phyloP scores from a whole-genome alignment of 2,797 vertebrate species.

The Chelmon rostratus region DNA sequence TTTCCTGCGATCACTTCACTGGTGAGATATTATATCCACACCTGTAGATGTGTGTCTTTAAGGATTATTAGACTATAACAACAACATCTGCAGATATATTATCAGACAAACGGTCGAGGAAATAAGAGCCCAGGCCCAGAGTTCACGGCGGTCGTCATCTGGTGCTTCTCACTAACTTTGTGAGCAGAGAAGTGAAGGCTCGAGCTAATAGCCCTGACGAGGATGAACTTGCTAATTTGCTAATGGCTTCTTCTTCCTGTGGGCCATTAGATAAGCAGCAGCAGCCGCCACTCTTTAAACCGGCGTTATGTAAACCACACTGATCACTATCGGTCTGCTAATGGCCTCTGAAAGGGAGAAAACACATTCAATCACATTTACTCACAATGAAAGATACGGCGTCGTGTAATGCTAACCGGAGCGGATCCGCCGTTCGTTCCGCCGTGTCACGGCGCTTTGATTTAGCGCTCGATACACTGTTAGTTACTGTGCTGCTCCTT shows the following conservation, averaged over 20 bases:
- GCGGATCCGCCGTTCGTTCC: constrained; percentile 38
- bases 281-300: constrained; percentile 48
- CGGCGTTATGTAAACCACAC: constrained; percentile 56
- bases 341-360: constrained; percentile 68
- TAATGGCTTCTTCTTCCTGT: constrained; percentile 77
- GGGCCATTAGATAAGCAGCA: constrained; percentile 73
- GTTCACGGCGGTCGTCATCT: constrained; percentile 30
- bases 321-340: constrained; percentile 69
- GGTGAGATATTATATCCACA: too few relatives aligned
- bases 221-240: constrained; percentile 74
- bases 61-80: neutral
- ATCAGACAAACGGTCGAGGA: neutral
- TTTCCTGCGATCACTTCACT: too few relatives aligned
- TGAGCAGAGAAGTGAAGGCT: constrained; percentile 42
- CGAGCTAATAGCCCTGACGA: constrained; percentile 58
- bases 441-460: constrained; percentile 57
- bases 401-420: constrained; percentile 42
- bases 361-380: constrained; percentile 69
- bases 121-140: neutral
- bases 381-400: constrained; percentile 52
- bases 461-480: constrained; percentile 57
- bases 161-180: constrained; percentile 46
- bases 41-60: neutral
- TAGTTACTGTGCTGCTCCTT: constrained; percentile 47
- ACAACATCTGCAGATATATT: too few relatives aligned